Conservation (phyloP, 2,797 vertebrate genomes). For the Silurus aristotelis region DNA sequence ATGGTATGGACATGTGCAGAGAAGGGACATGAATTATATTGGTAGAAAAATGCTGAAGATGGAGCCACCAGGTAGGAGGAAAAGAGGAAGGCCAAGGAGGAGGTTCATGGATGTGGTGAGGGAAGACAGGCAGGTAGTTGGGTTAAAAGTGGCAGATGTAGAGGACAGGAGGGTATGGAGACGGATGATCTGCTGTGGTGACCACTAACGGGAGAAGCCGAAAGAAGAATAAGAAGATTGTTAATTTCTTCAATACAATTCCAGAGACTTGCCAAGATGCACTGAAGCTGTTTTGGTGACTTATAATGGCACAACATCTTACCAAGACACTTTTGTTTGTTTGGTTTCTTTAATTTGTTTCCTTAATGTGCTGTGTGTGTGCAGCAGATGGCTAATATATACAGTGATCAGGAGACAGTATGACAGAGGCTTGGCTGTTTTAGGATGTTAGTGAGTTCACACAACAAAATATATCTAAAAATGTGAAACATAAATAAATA, state of each 20-base stretch:
- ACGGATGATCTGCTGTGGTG: too few relatives aligned
- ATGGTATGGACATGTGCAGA: too few relatives aligned
- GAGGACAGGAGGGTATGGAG: too few relatives aligned
- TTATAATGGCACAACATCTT: neutral
- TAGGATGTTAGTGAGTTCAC: slow-evolving; percentile 98
- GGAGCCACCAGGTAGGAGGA: too few relatives aligned
- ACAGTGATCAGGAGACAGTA: slow-evolving; percentile 28
- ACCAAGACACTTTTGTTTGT: neutral
- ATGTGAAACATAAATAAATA: neutral
- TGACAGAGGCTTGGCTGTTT: slow-evolving; percentile 58
- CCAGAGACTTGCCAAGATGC: neutral
- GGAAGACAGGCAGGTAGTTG: too few relatives aligned
- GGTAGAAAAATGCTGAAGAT: too few relatives aligned
- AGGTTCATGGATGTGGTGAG: too few relatives aligned
- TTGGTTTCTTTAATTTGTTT: neutral
- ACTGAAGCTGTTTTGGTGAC: neutral
- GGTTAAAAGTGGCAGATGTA: too few relatives aligned
- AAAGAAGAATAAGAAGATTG: neutral
- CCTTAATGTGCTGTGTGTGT: neutral
- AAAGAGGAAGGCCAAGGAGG: too few relatives aligned
- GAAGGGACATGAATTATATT: too few relatives aligned
- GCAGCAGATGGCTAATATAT: slow-evolving; percentile 29
- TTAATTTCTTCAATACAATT: neutral
- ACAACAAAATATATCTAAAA: slow-evolving; percentile 62
- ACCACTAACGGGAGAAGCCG: too few relatives aligned